These are phyloP conservation scores for Jaculus jaculus DNA, from an alignment of 2,113 vertebrate species.

Conservation along the genomic window DNA sequence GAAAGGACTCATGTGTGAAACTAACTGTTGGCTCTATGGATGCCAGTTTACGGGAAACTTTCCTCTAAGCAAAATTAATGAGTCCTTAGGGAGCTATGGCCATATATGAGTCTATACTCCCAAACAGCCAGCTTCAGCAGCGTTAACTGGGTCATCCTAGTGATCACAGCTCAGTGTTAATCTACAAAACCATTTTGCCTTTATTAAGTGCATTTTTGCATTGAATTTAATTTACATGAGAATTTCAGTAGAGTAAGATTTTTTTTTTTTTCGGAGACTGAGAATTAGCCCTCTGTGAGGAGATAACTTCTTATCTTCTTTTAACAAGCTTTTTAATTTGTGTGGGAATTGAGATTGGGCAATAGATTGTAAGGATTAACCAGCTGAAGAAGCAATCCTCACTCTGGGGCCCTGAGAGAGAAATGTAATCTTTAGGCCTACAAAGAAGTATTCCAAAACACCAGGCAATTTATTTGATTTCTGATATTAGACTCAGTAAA, in stretches of 20 bases:
- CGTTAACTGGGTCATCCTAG: neutral
- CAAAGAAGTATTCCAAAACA: slow-evolving; percentile 33
- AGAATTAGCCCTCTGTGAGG: slow-evolving; percentile 60
- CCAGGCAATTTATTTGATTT: slow-evolving; percentile 61
- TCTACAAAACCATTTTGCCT: slow-evolving; percentile 1
- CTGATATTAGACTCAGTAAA: slow-evolving; percentile 28
- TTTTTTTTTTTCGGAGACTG: neutral
- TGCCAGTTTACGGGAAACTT: slow-evolving; percentile 28
- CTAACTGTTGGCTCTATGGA: neutral
- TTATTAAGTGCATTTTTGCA: slow-evolving; percentile 55
- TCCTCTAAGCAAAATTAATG: slow-evolving; percentile 44
- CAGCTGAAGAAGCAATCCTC: slow-evolving; percentile 28
- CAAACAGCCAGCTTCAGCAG: neutral
- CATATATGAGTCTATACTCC: neutral
- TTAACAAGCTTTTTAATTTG: slow-evolving; percentile 74
- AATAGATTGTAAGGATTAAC: slow-evolving; percentile 62
- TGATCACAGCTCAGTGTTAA: neutral
- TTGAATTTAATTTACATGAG: slow-evolving; percentile 59
- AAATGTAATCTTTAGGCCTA: slow-evolving; percentile 65
- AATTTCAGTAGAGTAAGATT: slow-evolving; percentile 35
- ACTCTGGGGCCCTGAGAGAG: slow-evolving; percentile 16
- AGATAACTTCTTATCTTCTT: slow-evolving; percentile 63
- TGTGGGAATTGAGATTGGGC: slow-evolving; percentile 61
- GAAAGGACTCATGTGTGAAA: neutral
- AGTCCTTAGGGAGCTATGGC: neutral